A percentile compares a stretch with the other conserved stretches of the same genome.
phyloP scores from a whole-genome alignment of 2,113 vertebrate genomes.

The Scopus umbretta region DNA sequence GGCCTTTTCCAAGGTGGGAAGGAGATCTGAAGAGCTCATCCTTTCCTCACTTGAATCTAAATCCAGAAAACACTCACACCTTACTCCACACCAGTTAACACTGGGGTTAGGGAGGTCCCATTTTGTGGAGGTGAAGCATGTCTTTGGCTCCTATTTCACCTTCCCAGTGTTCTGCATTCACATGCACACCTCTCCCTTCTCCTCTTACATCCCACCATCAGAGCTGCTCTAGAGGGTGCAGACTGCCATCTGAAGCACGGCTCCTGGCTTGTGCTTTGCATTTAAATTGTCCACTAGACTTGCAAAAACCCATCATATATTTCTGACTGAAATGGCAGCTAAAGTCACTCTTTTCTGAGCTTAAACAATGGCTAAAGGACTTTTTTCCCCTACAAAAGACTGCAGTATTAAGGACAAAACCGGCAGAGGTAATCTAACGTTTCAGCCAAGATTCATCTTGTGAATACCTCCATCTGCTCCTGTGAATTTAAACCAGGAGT shows the following conservation, averaged over 20 bases:
- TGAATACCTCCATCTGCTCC: neutral
- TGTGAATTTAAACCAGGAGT: neutral
- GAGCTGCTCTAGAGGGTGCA: neutral
- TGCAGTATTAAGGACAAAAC: neutral
- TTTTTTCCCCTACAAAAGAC: neutral
- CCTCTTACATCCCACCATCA: neutral
- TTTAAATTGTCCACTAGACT: neutral
- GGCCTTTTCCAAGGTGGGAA: neutral
- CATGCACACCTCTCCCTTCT: neutral
- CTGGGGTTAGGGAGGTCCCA: neutral
- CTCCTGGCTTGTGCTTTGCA: neutral
- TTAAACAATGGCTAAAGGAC: neutral
- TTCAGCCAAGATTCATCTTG: neutral
- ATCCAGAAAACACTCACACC: neutral
- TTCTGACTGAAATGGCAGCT: neutral
- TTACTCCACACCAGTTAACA: neutral
- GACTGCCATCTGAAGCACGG: neutral
- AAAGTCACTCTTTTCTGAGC: neutral
- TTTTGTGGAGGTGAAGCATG: neutral
- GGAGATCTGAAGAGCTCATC: neutral
- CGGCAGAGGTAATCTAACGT: neutral
- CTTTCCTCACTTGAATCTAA: neutral
- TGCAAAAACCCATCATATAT: neutral
- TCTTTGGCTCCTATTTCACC: neutral
- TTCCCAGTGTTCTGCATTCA: neutral